Conservation (phyloP, 1,140 invertebrate species). For the Diabrotica undecimpunctata region DNA sequence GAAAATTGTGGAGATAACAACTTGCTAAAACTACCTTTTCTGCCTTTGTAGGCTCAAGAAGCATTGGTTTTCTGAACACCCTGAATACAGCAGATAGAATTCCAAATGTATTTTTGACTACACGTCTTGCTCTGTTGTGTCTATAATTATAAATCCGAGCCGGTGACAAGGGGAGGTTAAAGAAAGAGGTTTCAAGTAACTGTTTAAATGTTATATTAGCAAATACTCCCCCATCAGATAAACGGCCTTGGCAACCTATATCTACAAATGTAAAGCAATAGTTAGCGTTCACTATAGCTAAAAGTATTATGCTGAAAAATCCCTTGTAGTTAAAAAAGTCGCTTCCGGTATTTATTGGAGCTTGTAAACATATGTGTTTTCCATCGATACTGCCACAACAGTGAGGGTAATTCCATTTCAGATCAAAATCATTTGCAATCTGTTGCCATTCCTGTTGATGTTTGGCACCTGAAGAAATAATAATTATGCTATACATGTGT, state of each 20-base stretch:
- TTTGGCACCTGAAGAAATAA: constrained; percentile 1
- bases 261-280: constrained; percentile 6
- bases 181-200: not conserved
- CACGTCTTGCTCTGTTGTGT: not conserved
- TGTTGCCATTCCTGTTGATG: constrained; percentile 25
- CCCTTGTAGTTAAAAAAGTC: constrained; percentile 39
- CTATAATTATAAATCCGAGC: not conserved
- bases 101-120: too few species aligned
- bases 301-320: too few species aligned
- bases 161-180: not conserved
- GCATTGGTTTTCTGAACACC: constrained; percentile 11
- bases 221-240: constrained; percentile 11
- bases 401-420: constrained; percentile 48
- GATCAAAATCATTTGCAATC: too few species aligned
- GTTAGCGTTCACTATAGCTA: constrained; percentile 6
- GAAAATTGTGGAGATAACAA: constrained; percentile 16
- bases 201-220: constrained; percentile 3
- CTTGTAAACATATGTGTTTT: constrained; percentile 38
- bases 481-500: too few species aligned
- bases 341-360: constrained; percentile 19
- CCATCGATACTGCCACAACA: constrained; percentile 49
- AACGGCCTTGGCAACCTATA: constrained; percentile 4
- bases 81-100: constrained; percentile 1
- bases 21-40: constrained; percentile 14
- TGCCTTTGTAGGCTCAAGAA: constrained; percentile 14